Conservation (phyloP, 2,888 invertebrate species). For the Sinodicranocentrus sp. region DNA sequence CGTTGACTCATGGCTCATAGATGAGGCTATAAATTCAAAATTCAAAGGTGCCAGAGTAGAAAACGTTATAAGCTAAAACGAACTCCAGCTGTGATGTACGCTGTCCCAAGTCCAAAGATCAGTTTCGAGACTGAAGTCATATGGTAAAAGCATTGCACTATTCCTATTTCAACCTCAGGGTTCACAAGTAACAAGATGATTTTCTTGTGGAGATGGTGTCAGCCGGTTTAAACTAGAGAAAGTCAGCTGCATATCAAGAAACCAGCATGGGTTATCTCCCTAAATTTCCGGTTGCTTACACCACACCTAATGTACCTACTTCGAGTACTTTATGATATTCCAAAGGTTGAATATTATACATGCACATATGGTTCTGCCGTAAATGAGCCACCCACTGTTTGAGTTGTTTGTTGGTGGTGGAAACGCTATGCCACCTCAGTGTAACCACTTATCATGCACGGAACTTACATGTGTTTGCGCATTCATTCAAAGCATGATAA, state of each 20-base stretch:
- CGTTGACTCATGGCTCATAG: too few species aligned
- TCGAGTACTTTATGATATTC: background rate
- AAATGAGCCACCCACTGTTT: conserved; percentile 49
- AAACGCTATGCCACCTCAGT: background rate
- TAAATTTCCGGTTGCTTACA: conserved; percentile 49
- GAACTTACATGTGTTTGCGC: background rate
- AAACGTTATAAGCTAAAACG: background rate
- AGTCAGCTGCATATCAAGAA: conserved; percentile 57
- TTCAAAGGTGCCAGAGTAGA: too few species aligned
- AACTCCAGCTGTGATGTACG: conserved; percentile 22
- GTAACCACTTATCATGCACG: background rate
- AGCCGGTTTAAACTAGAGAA: conserved; percentile 52
- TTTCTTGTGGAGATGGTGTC: conserved; percentile 22
- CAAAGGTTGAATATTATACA: conserved; percentile 21
- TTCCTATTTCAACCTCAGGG: too few species aligned
- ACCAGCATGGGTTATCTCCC: conserved; percentile 56
- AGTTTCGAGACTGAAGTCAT: too few species aligned
- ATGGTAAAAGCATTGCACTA: too few species aligned
- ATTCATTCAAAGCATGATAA: conserved; percentile 37
- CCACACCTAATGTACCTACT: background rate
- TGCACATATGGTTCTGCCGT: conserved; percentile 31
- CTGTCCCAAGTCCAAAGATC: conserved; percentile 25
- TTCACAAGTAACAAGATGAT: too few species aligned
- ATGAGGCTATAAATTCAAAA: too few species aligned
- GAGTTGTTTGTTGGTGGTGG: conserved; percentile 20